phyloP scores from a whole-genome alignment of 2,113 vertebrate species.

The Trematocara unimaculatum region DNA sequence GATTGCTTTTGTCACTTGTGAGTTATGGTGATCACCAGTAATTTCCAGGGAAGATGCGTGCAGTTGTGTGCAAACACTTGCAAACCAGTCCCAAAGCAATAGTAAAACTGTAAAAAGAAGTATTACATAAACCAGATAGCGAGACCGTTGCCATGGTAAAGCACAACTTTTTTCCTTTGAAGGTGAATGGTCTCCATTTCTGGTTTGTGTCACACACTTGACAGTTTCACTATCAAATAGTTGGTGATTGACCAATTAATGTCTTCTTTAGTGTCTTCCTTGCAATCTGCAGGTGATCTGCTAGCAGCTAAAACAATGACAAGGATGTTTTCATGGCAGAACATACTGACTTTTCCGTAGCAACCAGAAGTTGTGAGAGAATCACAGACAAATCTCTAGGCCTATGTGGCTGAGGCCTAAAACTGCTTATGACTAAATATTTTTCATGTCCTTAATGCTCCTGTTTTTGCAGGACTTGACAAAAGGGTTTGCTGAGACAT shows the following conservation, averaged over 20 bases:
- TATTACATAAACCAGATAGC: not conserved
- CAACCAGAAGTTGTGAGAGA: not conserved
- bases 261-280: not conserved
- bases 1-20: not conserved
- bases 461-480: slow-evolving; percentile 24
- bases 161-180: not conserved
- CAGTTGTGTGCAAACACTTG: not conserved
- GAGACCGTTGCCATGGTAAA: not conserved
- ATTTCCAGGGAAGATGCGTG: not conserved
- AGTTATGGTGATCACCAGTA: not conserved
- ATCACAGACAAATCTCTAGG: not conserved
- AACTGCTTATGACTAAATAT: not conserved
- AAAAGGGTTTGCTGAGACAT: not conserved
- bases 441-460: not conserved
- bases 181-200: not conserved
- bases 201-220: not conserved
- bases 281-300: not conserved
- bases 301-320: not conserved
- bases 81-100: not conserved
- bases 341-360: not conserved
- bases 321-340: not conserved
- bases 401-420: not conserved
- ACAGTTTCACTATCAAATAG: not conserved
- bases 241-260: not conserved
- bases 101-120: not conserved